Percentiles rank a stretch among this genome's conserved stretches.
These are phyloP conservation scores for Dolichotis patagonum DNA, from an alignment of 2,113 vertebrate species.

Conservation along the genomic window DNA sequence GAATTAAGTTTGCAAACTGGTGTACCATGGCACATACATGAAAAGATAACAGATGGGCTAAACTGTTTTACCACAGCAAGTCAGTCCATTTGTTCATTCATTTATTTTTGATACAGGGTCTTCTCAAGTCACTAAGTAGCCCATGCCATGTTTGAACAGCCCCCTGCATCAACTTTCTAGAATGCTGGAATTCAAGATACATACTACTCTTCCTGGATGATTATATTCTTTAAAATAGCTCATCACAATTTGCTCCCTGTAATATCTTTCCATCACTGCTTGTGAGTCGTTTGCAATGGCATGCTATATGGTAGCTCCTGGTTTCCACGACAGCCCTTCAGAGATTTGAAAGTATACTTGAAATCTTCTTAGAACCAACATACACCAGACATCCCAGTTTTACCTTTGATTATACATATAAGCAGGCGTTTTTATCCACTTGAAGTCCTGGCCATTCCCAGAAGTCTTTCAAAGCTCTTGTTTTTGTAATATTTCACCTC, in stretches of 20 bases:
- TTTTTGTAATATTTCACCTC: neutral
- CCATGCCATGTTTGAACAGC: neutral
- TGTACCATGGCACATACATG: neutral
- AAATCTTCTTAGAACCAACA: neutral
- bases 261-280: neutral
- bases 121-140: neutral
- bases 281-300: neutral
- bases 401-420: neutral
- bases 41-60: neutral
- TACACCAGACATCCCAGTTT: too few relatives aligned
- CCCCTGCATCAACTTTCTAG: neutral
- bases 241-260: neutral
- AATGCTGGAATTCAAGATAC: neutral
- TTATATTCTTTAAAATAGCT: neutral
- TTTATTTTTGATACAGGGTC: neutral
- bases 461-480: neutral
- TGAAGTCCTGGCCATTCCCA: fast-evolving
- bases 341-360: neutral
- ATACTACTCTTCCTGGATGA: neutral
- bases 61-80: neutral
- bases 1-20: neutral
- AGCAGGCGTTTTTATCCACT: neutral
- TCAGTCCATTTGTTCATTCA: neutral
- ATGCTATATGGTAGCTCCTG: neutral
- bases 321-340: neutral